Base-by-base conservation (phyloP, 2,797 vertebrate species). In the Borostomias antarcticus region DNA sequence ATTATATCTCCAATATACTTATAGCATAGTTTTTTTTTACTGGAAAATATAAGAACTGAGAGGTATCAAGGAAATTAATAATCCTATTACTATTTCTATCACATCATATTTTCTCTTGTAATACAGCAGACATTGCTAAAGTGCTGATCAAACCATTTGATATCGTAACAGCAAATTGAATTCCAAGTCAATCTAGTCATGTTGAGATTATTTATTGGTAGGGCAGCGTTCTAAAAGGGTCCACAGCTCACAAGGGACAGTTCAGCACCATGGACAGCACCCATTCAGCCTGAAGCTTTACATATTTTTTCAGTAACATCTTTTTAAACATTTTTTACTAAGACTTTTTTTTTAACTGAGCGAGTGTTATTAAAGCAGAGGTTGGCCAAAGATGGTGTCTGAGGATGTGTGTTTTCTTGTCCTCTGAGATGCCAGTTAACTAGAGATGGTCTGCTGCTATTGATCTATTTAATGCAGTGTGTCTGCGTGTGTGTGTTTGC, bases 191-290 rank as follows among this genome's bases (percentile, higher is more conserved):
- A 4, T 5, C 15, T 17, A 45, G 40, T 45, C 40, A 45, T 6
- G 4, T 11, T 7, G 37, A 11, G 11, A 4, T 43, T 2, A 15
- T 43, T 43, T 43, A 43, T 43, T n/a, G 40, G 15, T 43, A 43
- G 1, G 4, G 40, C n/a, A 45, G 40, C n/a, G 40, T n/a, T 45
- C 15, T 45, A n/a, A 4, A 15, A 17, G 15, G 40, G 15, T 17
- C 15, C n/a, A 17, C 40, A 45, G 15, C 1, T n/a, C 13, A 45
- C 15, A n/a, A n/a, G 40, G 40, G n/a, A 17, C 40, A n/a, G 15
- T 72, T 78, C 80, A 85, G 76, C 68, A 80, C 83, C 77, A 70
- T 0, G 68, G 82, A 81, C 64, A 86, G 77, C 73, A 79, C 64
- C 13, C 13, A 8, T 7, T 17, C 17, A 37, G 23, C 32, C n/a